phyloP scores from a whole-genome alignment of 1,140 invertebrate genomes.

The Drosophila novamexicana region DNA sequence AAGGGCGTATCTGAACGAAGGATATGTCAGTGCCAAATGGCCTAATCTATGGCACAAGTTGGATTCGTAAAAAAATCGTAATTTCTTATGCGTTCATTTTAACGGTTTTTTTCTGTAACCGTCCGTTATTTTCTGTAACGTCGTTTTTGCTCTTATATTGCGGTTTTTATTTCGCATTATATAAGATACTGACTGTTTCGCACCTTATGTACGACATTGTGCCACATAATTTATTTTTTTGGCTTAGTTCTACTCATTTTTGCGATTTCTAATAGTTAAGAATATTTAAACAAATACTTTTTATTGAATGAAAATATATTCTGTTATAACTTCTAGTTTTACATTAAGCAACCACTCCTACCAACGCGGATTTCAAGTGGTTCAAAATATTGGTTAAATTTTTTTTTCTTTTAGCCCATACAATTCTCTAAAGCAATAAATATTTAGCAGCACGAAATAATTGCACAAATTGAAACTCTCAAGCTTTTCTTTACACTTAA shows the following conservation, averaged over 20 bases:
- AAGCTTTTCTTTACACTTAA: slow-evolving; percentile 51
- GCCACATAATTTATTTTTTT: slow-evolving; percentile 19
- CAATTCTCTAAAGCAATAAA: neutral
- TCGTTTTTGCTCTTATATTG: slow-evolving; percentile 62
- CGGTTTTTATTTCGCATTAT: slow-evolving; percentile 55
- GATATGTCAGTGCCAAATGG: slow-evolving; percentile 11
- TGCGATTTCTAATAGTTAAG: too few relatives aligned
- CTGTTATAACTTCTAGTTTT: too few relatives aligned
- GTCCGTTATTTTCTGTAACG: slow-evolving; percentile 17
- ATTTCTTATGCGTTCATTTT: slow-evolving; percentile 58
- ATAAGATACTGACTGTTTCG: slow-evolving; percentile 24
- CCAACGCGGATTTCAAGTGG: slow-evolving; percentile 23
- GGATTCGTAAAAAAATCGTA: slow-evolving; percentile 59
- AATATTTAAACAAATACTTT: too few relatives aligned
- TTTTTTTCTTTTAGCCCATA: too few relatives aligned
- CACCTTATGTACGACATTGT: neutral
- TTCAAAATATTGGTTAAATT: neutral
- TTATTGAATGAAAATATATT: too few relatives aligned
- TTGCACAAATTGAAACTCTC: slow-evolving; percentile 39
- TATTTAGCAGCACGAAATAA: slow-evolving; percentile 37
- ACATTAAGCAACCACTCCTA: too few relatives aligned
- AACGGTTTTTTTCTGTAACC: slow-evolving; percentile 40
- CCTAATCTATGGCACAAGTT: slow-evolving; percentile 52
- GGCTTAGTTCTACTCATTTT: too few relatives aligned
- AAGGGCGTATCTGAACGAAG: neutral